Evolutionary conservation across 2,888 invertebrate genomes (phyloP).

Genomic region (Macropis europaea): DNA sequence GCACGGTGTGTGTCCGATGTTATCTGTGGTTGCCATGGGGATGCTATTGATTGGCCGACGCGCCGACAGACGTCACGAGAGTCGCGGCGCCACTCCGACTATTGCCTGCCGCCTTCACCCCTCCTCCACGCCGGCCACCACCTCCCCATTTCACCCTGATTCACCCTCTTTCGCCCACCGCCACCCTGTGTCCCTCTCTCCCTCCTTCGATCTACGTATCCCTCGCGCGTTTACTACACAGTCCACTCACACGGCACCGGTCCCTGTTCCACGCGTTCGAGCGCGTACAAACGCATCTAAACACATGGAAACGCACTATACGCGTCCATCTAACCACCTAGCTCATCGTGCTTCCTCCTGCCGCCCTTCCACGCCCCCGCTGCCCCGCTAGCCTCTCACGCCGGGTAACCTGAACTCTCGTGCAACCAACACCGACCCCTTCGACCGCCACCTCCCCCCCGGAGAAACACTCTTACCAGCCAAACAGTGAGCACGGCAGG

Average conservation of each 20-base stretch:
- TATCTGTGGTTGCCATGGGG: slow-evolving; percentile 80
- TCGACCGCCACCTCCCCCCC: slow-evolving; percentile 40
- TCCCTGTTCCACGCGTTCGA: slow-evolving; percentile 42
- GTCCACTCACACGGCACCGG: slow-evolving; percentile 29
- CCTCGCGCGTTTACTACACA: slow-evolving; percentile 38
- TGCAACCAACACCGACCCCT: slow-evolving; percentile 40
- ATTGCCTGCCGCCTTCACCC: slow-evolving; percentile 80
- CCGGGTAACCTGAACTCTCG: slow-evolving; percentile 58
- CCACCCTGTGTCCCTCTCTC: no score
- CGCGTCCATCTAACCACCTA: slow-evolving; percentile 32
- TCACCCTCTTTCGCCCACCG: slow-evolving; percentile 32
- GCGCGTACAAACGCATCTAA: slow-evolving; percentile 42
- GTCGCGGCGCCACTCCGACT: slow-evolving; percentile 82
- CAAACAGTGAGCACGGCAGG: slow-evolving; percentile 5
- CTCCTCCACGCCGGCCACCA: slow-evolving; percentile 54
- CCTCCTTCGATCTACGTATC: slow-evolving; percentile 23
- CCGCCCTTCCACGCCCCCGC: slow-evolving; percentile 12
- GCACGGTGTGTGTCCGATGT: slow-evolving; percentile 79
- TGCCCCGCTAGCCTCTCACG: background rate
- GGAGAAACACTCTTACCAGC: slow-evolving; percentile 21
- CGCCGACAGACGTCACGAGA: slow-evolving; percentile 82
- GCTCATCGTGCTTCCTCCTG: slow-evolving; percentile 12
- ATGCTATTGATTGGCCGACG: slow-evolving; percentile 80
- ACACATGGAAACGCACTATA: slow-evolving; percentile 45
- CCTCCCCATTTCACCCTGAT: slow-evolving; percentile 38